Percentiles rank a stretch among this genome's conserved stretches.
Evolutionary conservation across 2,113 vertebrate genomes (phyloP).

Genomic region (Tachysurus vachellii): DNA sequence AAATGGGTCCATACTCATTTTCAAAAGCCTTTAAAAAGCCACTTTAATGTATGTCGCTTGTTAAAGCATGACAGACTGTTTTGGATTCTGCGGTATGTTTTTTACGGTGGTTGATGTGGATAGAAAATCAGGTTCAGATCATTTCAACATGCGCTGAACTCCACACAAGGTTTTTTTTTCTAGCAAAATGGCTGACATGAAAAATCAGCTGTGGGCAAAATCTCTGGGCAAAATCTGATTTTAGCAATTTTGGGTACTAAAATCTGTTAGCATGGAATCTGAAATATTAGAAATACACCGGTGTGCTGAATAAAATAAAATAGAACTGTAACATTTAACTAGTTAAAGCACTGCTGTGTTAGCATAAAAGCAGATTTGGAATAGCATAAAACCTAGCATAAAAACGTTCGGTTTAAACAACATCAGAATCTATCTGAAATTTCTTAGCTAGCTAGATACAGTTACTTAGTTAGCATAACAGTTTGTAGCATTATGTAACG

Average conservation of each 20-base stretch:
- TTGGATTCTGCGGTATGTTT: constrained; percentile 57
- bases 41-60: constrained; percentile 43
- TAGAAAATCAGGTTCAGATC: constrained; percentile 42
- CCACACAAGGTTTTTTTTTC: constrained; percentile 32
- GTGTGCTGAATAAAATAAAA: background rate
- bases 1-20: constrained; percentile 44
- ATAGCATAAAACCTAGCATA: background rate
- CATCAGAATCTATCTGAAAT: background rate
- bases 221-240: background rate
- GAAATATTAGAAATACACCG: background rate
- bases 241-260: constrained; percentile 27
- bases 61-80: constrained; percentile 51
- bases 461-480: no score
- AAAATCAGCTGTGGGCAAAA: background rate
- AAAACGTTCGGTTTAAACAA: background rate
- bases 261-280: background rate
- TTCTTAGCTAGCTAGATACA: background rate
- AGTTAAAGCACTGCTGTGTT: background rate
- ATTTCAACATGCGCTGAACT: constrained; percentile 39
- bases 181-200: constrained; percentile 14
- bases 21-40: constrained; percentile 37
- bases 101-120: constrained; percentile 45
- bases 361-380: background rate
- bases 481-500: background rate
- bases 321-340: no score